A percentile compares a stretch with the other conserved stretches of the same genome.
Conservation (phyloP, 1,140 invertebrate species). For the Pomphorhynchus laevis region DNA sequence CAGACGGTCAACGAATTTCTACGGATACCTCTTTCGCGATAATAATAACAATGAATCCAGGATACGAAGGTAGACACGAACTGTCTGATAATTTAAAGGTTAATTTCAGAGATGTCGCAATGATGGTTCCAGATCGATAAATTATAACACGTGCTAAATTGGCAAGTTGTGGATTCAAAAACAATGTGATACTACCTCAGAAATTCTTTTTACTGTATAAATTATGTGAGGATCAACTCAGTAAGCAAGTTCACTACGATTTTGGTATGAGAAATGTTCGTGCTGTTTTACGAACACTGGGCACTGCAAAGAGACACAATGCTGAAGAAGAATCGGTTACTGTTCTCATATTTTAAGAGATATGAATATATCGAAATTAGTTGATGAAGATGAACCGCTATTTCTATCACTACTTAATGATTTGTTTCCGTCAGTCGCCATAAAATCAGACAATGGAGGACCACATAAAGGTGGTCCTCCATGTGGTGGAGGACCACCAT, state of each 20-base stretch:
- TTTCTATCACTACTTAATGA: conserved; percentile 51
- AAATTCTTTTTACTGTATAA: conserved; percentile 19
- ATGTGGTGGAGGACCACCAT: no score
- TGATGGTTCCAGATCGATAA: conserved; percentile 47
- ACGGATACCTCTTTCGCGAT: background rate
- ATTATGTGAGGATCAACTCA: conserved; percentile 18
- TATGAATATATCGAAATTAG: conserved; percentile 61
- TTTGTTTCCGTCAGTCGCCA: no score
- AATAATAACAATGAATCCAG: conserved; percentile 15
- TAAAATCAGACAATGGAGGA: no score
- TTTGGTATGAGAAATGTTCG: conserved; percentile 73
- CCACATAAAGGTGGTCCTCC: no score
- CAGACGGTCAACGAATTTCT: background rate
- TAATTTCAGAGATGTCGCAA: conserved; percentile 33
- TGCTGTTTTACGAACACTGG: conserved; percentile 52
- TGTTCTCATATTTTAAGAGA: conserved; percentile 45
- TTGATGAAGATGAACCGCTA: conserved; percentile 48
- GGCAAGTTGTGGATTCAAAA: conserved; percentile 17
- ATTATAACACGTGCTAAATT: conserved; percentile 19
- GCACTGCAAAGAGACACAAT: conserved; percentile 51
- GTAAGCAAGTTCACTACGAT: conserved; percentile 42
- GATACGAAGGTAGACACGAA: conserved; percentile 22
- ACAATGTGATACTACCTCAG: conserved; percentile 18
- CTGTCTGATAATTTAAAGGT: conserved; percentile 22
- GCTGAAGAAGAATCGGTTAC: no score